A percentile compares a stretch with the other conserved stretches of the same genome.
Conservation (phyloP, 2,888 invertebrate genomes). For the Hylaea fasciaria region DNA sequence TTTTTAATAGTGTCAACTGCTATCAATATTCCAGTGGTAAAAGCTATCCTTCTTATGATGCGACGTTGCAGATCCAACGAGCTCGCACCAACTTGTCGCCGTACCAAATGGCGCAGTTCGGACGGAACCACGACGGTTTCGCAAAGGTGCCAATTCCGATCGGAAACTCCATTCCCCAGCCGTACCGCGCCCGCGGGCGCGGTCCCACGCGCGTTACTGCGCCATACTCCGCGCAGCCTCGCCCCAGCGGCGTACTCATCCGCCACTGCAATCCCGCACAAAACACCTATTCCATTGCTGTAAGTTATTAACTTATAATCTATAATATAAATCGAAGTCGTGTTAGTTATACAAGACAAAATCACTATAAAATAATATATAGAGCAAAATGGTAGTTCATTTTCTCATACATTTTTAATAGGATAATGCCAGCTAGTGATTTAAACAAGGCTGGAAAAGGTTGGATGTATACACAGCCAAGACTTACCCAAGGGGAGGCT, state of each 20-base stretch:
- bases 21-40: not conserved
- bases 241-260: slow-evolving; percentile 14
- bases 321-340: too few species aligned
- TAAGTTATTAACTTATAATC: too few species aligned
- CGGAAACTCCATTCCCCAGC: slow-evolving; percentile 63
- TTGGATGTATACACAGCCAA: too few species aligned
- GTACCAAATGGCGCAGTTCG: slow-evolving; percentile 13
- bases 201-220: not conserved
- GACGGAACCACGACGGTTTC: slow-evolving; percentile 24
- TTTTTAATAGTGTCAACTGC: too few species aligned
- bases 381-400: too few species aligned
- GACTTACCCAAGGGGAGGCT: too few species aligned
- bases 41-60: not conserved
- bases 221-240: not conserved
- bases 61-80: slow-evolving; percentile 22
- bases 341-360: too few species aligned
- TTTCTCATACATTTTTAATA: too few species aligned
- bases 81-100: slow-evolving; percentile 17
- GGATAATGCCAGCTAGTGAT: too few species aligned
- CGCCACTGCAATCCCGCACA: not conserved
- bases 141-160: slow-evolving; percentile 49
- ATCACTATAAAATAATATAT: too few species aligned
- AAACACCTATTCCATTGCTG: slow-evolving; percentile 4
- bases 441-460: too few species aligned
- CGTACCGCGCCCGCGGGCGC: slow-evolving; percentile 40